Evolutionary conservation across 2,113 vertebrate species (phyloP), one percentile per base, ranked within the genome.

Genomic region (Nerophis ophidion): DNA sequence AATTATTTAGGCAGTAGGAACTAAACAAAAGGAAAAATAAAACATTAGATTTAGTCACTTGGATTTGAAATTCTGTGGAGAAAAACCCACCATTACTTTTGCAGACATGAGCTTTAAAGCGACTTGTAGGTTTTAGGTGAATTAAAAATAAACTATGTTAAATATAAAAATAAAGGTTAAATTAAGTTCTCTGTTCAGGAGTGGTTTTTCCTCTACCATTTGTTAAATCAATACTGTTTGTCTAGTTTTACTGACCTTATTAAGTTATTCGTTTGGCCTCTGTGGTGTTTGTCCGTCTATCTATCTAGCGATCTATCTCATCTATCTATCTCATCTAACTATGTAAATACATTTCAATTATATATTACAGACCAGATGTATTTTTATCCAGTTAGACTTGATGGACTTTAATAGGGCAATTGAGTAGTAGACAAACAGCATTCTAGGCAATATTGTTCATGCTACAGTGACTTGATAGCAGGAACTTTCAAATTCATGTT

Each of bases 41-140:
- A 68, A 62, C 52, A 62, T 73, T 63, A 75, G 64, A 72, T 72
- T 60, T 66, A 72, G 60, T 70, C 63, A 69, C 66, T 72, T 72
- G 74, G 60, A 60, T 77, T 74, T 71, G 66, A 78, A 81, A 76
- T 57, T 64, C 45, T 17, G 11, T 46, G 76, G 81, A 82, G 60
- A 86, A 84, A 86, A 68, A 76, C 79, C 68, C 55, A 67, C 58
- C 72, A 57, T 68, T 38, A 1, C 49, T 53, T 70, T 44, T 50
- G 67, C 48, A 68, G 67, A 68, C 67, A 70, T 48, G 53, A 65
- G 61, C 65, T 48, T 54, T 69, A 74, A 81, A 74, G 48, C 61
- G 72, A 51, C 73, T 68, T 69, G 60, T 54, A 40, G 63, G 60
- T 60, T 49, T 40, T 71, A 60, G 65, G 59, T 48, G 33, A 61